Percentiles rank a stretch among this genome's conserved stretches.
Conservation (phyloP, 1,140 invertebrate species). For the Bombyx mori region ASM3026992v2 NC_085112.1:15344001-15344500, state of each 20-base stretch:
- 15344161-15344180: conserved; percentile 58
- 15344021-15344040: no score
- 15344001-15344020: no score
- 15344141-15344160: conserved; percentile 61
- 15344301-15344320: conserved; percentile 76
- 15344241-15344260: conserved; percentile 64
- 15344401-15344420: no score
- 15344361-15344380: no score
- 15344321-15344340: conserved; percentile 63
- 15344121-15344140: conserved; percentile 64
- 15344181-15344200: conserved; percentile 35
- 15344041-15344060: not conserved
- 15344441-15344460: no score
- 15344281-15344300: conserved; percentile 77
- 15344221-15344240: conserved; percentile 43
- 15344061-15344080: conserved; percentile 65
- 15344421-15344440: no score
- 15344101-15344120: conserved; percentile 70
- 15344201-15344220: conserved; percentile 22
- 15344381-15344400: no score
- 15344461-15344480: no score
- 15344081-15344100: conserved; percentile 66
- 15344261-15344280: conserved; percentile 78
- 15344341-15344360: no score
- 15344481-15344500: no score